Evolutionary conservation across 2,113 vertebrate species (phyloP).

Genomic region (Ctenomys sociabilis): DNA sequence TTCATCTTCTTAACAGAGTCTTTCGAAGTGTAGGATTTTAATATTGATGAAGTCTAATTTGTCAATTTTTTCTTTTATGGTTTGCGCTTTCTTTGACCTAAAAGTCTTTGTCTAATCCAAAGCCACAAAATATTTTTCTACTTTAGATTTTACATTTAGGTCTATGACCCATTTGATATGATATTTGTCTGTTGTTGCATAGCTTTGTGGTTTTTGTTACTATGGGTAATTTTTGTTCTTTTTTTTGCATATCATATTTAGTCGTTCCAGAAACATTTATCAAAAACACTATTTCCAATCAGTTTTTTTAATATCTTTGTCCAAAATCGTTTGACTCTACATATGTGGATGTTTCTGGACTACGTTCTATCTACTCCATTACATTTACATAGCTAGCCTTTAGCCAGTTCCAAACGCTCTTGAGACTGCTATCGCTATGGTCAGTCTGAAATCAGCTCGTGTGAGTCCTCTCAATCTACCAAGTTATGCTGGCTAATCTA

Average conservation of each 20-base stretch:
- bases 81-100: background rate
- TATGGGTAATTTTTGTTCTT: background rate
- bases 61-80: background rate
- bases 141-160: background rate
- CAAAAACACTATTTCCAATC: background rate
- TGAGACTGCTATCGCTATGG: background rate
- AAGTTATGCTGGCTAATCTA: background rate
- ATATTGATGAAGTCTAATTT: background rate
- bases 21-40: constrained; percentile 13
- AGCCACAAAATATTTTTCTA: background rate
- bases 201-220: background rate
- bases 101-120: constrained; percentile 29
- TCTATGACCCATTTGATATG: background rate
- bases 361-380: background rate
- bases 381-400: background rate
- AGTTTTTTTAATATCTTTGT: background rate
- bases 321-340: background rate
- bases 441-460: background rate
- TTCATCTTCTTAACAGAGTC: background rate
- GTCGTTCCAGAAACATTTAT: background rate
- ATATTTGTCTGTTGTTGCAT: background rate
- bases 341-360: background rate
- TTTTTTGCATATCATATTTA: background rate
- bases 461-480: background rate
- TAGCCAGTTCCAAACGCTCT: background rate